A percentile compares a stretch with the other conserved stretches of the same genome.
phyloP scores from a whole-genome alignment of 2,113 vertebrate genomes.

The Scomber colias region DNA sequence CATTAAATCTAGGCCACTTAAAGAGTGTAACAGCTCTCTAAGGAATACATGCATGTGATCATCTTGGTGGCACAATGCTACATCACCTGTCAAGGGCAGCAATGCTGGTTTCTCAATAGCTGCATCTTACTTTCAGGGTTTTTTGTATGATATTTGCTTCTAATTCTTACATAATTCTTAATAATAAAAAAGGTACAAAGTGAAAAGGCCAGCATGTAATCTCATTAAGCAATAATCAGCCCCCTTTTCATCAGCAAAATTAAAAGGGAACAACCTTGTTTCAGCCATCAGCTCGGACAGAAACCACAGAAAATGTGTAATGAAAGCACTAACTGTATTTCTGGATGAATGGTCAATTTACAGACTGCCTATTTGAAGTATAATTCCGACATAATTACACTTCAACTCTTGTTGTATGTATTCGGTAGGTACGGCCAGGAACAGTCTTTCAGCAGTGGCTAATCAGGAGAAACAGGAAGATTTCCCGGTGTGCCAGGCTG shows the following conservation, averaged over 20 bases:
- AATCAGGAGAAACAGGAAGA: too few species aligned
- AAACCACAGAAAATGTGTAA: too few species aligned
- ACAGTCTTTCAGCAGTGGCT: too few species aligned
- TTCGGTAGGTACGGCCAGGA: too few species aligned
- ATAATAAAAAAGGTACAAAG: background rate
- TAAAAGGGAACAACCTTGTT: background rate
- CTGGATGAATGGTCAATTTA: too few species aligned
- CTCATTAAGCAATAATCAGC: background rate
- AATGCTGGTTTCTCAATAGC: background rate
- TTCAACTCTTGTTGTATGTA: too few species aligned
- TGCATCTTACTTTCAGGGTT: background rate
- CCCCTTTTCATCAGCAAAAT: background rate
- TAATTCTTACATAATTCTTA: background rate
- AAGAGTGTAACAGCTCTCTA: constrained; percentile 27
- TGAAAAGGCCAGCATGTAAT: background rate
- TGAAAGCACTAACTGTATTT: too few species aligned
- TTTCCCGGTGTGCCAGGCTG: too few species aligned
- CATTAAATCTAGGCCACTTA: constrained; percentile 51
- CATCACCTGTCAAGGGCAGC: constrained; percentile 9
- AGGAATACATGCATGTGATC: constrained; percentile 11
- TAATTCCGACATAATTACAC: too few species aligned
- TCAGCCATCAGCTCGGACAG: background rate
- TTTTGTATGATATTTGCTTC: background rate
- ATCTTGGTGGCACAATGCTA: constrained; percentile 4
- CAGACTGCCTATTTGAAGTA: too few species aligned